A percentile compares a stretch with the other conserved stretches of the same genome.
phyloP scores from a whole-genome alignment of 92 coral and sea anemone species.

The Actinostola sp. region DNA sequence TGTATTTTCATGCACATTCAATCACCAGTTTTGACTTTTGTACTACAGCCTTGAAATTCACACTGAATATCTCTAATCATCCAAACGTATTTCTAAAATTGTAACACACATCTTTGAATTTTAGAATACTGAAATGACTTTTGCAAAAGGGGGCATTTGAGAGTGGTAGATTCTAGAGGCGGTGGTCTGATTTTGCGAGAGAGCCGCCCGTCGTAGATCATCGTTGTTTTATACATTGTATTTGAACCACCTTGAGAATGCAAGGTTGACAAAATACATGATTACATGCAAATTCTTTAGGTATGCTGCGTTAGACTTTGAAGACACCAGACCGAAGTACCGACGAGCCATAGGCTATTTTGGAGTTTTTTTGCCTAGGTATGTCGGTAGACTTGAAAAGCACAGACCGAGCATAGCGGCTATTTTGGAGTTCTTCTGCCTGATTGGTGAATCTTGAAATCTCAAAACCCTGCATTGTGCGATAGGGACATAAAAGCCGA shows the following conservation, averaged over 20 bases:
- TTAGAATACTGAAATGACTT: neutral
- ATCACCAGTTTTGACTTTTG: neutral
- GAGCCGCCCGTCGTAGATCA: neutral
- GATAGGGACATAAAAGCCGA: too few species aligned
- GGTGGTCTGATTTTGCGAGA: neutral
- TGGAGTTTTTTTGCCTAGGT: too few species aligned
- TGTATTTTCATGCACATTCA: neutral
- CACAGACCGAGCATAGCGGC: too few species aligned
- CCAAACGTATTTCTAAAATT: neutral
- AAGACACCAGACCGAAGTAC: neutral
- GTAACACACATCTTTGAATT: neutral
- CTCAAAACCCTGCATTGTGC: neutral
- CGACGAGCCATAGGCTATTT: too few species aligned
- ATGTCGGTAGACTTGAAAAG: too few species aligned
- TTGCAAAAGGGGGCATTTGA: neutral
- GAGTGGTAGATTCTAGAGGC: neutral
- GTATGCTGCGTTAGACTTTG: neutral
- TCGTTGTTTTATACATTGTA: neutral
- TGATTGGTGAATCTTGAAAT: neutral
- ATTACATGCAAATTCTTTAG: neutral
- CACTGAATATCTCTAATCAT: conserved; percentile 2
- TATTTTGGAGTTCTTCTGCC: neutral
- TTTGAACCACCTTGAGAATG: neutral
- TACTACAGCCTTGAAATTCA: neutral
- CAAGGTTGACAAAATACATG: neutral